These are phyloP conservation scores for Pterostichus madidus DNA, from an alignment of 2,888 invertebrate genomes.

Conservation along the genomic window DNA sequence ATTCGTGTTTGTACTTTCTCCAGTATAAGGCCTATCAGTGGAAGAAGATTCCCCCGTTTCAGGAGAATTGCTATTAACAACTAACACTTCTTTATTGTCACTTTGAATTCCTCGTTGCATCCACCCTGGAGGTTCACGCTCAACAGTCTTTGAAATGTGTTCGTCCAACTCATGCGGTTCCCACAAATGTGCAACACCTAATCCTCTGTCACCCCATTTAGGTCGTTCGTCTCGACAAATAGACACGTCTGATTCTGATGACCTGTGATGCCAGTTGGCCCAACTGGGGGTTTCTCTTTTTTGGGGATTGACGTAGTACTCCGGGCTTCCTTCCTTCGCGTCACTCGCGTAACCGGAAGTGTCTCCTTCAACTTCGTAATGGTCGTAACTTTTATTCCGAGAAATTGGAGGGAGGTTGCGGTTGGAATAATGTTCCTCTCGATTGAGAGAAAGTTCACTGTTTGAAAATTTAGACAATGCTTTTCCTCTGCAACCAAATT, in stretches of 20 bases:
- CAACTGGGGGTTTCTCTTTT: constrained; percentile 62
- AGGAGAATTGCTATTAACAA: constrained; percentile 76
- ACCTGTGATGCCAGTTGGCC: constrained; percentile 71
- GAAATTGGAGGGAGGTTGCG: constrained; percentile 68
- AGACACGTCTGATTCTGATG: constrained; percentile 75
- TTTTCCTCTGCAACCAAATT: constrained; percentile 40
- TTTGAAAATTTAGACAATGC: constrained; percentile 59
- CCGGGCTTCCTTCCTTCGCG: constrained; percentile 78
- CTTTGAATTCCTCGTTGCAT: constrained; percentile 79
- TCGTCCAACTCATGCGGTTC: constrained; percentile 78
- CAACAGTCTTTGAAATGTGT: constrained; percentile 57
- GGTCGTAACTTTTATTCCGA: constrained; percentile 73
- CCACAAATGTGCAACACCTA: constrained; percentile 85
- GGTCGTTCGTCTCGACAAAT: constrained; percentile 82
- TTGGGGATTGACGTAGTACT: constrained; percentile 70
- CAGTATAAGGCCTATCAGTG: constrained; percentile 74
- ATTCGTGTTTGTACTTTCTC: constrained; percentile 67
- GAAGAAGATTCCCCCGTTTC: constrained; percentile 74
- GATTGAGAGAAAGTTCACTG: constrained; percentile 61
- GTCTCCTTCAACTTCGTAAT: constrained; percentile 82
- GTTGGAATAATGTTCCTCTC: constrained; percentile 64
- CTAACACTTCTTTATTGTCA: constrained; percentile 76
- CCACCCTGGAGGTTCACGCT: constrained; percentile 78
- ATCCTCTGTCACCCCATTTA: constrained; percentile 87
- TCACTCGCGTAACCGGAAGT: constrained; percentile 93